phyloP scores from a whole-genome alignment of 2,797 vertebrate genomes.

The Pachyuromys duprasi region DNA sequence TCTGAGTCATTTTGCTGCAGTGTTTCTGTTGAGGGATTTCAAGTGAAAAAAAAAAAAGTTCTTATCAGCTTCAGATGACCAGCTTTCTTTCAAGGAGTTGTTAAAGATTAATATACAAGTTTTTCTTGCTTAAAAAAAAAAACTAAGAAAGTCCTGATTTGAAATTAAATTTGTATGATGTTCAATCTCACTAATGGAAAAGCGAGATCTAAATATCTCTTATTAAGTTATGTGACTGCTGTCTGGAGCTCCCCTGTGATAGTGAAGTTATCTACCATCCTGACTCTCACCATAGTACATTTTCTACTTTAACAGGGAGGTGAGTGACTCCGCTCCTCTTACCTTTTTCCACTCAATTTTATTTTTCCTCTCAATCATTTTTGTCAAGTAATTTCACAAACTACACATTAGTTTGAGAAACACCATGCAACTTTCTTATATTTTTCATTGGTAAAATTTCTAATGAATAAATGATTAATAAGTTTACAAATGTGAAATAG shows the following conservation, averaged over 20 bases:
- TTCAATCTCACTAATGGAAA: neutral
- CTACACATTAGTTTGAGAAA: slow-evolving; percentile 17
- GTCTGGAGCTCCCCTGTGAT: neutral
- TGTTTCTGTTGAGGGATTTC: neutral
- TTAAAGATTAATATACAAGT: neutral
- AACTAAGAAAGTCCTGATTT: neutral
- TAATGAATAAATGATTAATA: neutral
- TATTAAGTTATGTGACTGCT: neutral
- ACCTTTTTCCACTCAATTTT: neutral
- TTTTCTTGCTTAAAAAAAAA: neutral
- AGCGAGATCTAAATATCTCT: neutral
- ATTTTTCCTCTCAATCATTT: neutral
- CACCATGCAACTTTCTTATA: neutral
- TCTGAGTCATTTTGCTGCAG: neutral
- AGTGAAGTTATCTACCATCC: neutral
- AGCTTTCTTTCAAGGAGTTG: neutral
- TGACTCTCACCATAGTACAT: neutral
- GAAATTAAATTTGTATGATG: neutral
- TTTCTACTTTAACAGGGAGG: neutral
- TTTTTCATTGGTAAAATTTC: neutral
- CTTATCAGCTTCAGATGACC: neutral
- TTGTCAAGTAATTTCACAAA: neutral
- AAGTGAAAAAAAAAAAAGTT: neutral
- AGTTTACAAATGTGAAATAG: neutral
- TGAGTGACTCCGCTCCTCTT: neutral